Base-by-base conservation (phyloP, 2,797 vertebrate species). In the Cirrhinus molitorella region DNA sequence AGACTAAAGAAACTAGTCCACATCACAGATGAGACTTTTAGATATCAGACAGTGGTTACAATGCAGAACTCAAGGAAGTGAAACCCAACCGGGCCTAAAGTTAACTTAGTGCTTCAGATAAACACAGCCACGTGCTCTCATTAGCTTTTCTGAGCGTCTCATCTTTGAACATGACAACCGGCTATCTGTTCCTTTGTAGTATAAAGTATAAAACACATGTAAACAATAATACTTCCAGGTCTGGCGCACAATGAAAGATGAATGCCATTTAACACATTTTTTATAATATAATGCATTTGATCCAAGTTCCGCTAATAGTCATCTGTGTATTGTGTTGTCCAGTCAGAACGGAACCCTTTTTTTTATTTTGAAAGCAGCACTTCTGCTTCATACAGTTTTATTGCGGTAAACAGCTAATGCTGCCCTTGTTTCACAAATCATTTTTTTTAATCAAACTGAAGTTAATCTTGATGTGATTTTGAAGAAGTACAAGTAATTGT, bases 321-420 rank as follows among this genome's bases (percentile, higher is more conserved):
- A 70, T 57, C 5, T 43, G 53, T 28, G 55, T 23, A 61, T 61
- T 76, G 14, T 61, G 34, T 43, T 40, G 19, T 55, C 10, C 45
- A 19, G 31, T 80, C 19, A 10, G 19, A 59, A 34, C 12, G 3
- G 67, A 61, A 71, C 67, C 8, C 1, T 49, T 71, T 71, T 51
- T 55, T 34, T 71, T 21, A 45, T 57, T 80, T 12, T 71, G 37
- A 80, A 71, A 61, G 79, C 53, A 34, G 28, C 23, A 81, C 37
- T 81, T 81, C 79, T 71, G 79, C 67, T 61, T 81, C 10, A 53
- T 25, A 80, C 5, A 47, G 25, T 72, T 80, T 28, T 59, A 47
- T 10, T 61, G 25, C 17, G 12, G 40, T 37, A 71, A 40, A 25
- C 59, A 61, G 37, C 8, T 6, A 68, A 59, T 45, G 13, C 4